Evolutionary conservation across 2,888 invertebrate species (phyloP), one percentile per base, ranked within the genome.

Genomic region (Leptopterna dolabrata): DNA sequence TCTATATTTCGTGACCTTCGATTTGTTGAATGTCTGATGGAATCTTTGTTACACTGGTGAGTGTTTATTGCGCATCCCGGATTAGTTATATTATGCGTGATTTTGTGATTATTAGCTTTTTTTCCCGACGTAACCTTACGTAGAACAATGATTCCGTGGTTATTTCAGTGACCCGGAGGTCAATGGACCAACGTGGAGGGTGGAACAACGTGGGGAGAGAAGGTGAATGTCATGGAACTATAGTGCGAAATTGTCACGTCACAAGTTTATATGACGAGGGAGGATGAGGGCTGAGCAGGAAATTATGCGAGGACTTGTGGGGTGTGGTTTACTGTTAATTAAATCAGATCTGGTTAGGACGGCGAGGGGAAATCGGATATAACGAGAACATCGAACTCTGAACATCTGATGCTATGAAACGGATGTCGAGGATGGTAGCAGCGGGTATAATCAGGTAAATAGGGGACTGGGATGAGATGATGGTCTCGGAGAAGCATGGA

Each of bases 361-460:
- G 73, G 36, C 73, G 36, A 29, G 73, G 63, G 24, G 70, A 19
- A 70, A 19, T 13, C 36, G 36, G 30, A 11, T 41, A 36, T n/a
- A 13, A 76, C 36, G 36, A 29, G 73, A 76, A 41, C 73, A 30
- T 76, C 41, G 36, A 30, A 76, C n/a, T 27, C 14, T 19, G 14
- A 27, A 14, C 19, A 16, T 27, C 1, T 11, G 63, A 63, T 63
- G 24, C 9, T 63, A 4, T 63, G 45, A 81, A 29, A 51, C 55
- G 81, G 81, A 55, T 81, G 81, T 55, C 30, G 55, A 55, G 45
- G 45, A 13, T 11, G 41, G 47, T 29, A 55, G n/a, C 78, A 19
- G 27, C 41, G n/a, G 70, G 83, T 36, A 73, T 85, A 85, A 85
- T 85, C 73, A 73, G 84, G 84, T 85, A 85, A 85, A 85, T 85